Conservation (phyloP, 2,113 vertebrate species). For the Chaenocephalus aceratus region DNA sequence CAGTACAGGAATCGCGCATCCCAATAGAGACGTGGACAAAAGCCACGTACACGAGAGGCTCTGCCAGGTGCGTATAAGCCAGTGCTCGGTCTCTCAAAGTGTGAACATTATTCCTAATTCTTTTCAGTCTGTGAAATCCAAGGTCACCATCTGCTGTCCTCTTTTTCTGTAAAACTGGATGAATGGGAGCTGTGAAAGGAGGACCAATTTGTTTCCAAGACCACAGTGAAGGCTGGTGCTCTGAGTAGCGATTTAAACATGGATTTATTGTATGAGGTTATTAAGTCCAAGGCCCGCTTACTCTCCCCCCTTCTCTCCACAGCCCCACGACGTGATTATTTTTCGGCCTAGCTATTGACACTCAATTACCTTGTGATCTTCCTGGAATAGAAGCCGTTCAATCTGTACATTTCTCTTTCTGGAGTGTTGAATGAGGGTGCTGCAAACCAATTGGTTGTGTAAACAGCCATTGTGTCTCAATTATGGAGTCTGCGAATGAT, state of each 20-base stretch:
- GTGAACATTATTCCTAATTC: constrained; percentile 56
- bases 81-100: constrained; percentile 40
- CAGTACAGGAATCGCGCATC: constrained; percentile 16
- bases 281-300: constrained; percentile 51
- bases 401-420: constrained; percentile 28
- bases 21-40: constrained; percentile 37
- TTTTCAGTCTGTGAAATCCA: constrained; percentile 47
- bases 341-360: constrained; percentile 52
- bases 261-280: constrained; percentile 55
- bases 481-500: not conserved
- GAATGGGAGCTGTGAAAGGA: constrained; percentile 32
- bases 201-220: constrained; percentile 40
- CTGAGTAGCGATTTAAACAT: constrained; percentile 51
- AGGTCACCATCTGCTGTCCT: constrained; percentile 76
- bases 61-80: constrained; percentile 43
- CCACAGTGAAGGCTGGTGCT: constrained; percentile 20
- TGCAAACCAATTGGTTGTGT: constrained; percentile 25
- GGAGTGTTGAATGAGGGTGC: not conserved
- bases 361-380: constrained; percentile 56
- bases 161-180: constrained; percentile 22
- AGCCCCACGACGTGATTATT: constrained; percentile 47
- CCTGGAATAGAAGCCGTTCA: constrained; percentile 32
- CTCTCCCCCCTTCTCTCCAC: not conserved
- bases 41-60: constrained; percentile 28
- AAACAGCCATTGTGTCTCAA: constrained; percentile 15